These are phyloP conservation scores for Ectemnius continuus DNA, from an alignment of 2,888 invertebrate genomes.

Conservation along the genomic window DNA sequence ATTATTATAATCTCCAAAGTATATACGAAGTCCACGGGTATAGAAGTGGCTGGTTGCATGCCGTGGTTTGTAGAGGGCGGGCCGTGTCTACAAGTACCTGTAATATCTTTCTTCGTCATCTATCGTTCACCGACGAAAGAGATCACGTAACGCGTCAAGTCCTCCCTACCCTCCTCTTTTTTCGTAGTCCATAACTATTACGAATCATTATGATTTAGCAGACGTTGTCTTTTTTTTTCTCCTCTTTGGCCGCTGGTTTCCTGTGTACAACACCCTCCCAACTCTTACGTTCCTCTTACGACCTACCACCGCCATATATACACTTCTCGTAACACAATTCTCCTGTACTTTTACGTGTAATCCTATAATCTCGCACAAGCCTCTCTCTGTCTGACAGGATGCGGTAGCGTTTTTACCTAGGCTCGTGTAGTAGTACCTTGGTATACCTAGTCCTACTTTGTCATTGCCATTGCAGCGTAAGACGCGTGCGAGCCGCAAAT, in stretches of 20 bases:
- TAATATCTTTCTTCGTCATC: slow-evolving; percentile 45
- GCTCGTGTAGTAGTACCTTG: slow-evolving; percentile 46
- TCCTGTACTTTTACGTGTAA: slow-evolving; percentile 26
- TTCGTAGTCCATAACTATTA: slow-evolving; percentile 11
- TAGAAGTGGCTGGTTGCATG: slow-evolving; percentile 61
- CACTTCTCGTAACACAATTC: slow-evolving; percentile 24
- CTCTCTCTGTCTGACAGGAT: slow-evolving; percentile 49
- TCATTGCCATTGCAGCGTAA: slow-evolving; percentile 34
- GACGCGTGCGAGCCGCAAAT: neutral
- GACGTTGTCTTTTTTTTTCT: slow-evolving; percentile 10
- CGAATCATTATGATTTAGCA: slow-evolving; percentile 15
- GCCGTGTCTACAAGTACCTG: slow-evolving; percentile 56
- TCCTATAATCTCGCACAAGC: slow-evolving; percentile 45
- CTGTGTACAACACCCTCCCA: neutral
- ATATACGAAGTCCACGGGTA: slow-evolving; percentile 42
- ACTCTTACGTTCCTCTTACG: slow-evolving; percentile 18
- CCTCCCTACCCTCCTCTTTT: slow-evolving; percentile 1
- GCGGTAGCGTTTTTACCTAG: slow-evolving; percentile 50
- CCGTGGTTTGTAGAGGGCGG: slow-evolving; percentile 57
- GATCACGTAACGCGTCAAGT: slow-evolving; percentile 31
- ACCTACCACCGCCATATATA: slow-evolving; percentile 3
- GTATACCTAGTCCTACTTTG: slow-evolving; percentile 49
- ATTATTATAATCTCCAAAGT: slow-evolving; percentile 16
- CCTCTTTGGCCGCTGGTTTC: neutral
- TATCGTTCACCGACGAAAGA: slow-evolving; percentile 31